A percentile compares a stretch with the other conserved stretches of the same genome.
Evolutionary conservation across 2,797 vertebrate species (phyloP).

Genomic region (Eulemur rubriventer): DNA sequence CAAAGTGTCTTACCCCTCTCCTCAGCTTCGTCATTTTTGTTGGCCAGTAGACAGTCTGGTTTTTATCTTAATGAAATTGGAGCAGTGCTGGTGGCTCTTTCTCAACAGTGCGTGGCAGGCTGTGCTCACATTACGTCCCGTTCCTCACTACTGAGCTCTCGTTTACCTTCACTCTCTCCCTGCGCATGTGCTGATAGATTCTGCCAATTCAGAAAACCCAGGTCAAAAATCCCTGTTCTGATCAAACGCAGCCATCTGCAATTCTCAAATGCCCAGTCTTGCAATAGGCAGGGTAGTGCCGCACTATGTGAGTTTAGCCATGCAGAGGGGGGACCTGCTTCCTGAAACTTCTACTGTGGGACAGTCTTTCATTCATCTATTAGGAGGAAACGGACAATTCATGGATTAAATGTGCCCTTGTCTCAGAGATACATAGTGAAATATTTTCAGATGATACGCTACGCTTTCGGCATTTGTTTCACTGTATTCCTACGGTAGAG

Average conservation of each 20-base stretch:
- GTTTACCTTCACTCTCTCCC: not conserved
- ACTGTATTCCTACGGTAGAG: not conserved
- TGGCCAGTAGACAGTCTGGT: slow-evolving; percentile 22
- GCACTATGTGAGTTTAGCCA: not conserved
- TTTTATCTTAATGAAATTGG: slow-evolving; percentile 46
- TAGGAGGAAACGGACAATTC: not conserved
- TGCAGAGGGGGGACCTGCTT: not conserved
- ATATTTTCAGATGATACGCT: not conserved
- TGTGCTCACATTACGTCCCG: not conserved
- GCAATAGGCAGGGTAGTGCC: not conserved
- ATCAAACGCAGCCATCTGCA: not conserved
- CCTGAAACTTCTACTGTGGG: not conserved
- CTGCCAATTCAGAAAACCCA: not conserved
- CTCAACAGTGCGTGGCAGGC: not conserved
- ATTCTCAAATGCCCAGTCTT: not conserved
- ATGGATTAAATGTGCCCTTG: not conserved
- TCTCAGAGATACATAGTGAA: not conserved
- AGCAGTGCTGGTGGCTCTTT: not conserved
- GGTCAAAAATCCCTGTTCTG: not conserved
- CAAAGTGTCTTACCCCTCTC: not conserved
- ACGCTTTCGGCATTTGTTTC: not conserved
- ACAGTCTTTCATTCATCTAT: not conserved
- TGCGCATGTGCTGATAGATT: not conserved
- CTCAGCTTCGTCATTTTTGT: not conserved
- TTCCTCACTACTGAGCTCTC: too few relatives aligned